Evolutionary conservation across 1,140 invertebrate genomes (phyloP).

Genomic region (Drosophila biarmipes): DNA sequence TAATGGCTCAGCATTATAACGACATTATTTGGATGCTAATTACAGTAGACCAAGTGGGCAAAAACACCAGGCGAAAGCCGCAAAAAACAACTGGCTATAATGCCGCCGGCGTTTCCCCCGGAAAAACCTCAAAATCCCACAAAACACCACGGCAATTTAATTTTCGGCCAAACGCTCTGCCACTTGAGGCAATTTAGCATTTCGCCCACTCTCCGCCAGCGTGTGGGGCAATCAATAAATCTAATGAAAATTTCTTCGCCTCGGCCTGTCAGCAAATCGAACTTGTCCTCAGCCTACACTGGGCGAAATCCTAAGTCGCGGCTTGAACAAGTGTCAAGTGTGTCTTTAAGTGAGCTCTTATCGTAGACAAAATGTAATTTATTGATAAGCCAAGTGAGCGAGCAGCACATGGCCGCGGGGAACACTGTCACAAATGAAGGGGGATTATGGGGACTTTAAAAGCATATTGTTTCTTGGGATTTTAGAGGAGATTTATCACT

Average conservation of each 20-base stretch:
- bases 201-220: background rate
- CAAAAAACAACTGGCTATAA: slow-evolving; percentile 9
- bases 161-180: slow-evolving; percentile 33
- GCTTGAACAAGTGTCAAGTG: slow-evolving; percentile 6
- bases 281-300: slow-evolving; percentile 28
- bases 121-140: background rate
- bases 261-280: slow-evolving; percentile 49
- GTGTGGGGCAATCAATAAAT: slow-evolving; percentile 65
- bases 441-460: background rate
- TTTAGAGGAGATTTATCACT: too few species aligned
- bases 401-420: background rate
- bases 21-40: slow-evolving; percentile 74
- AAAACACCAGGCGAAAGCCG: slow-evolving; percentile 7
- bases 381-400: slow-evolving; percentile 1
- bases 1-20: slow-evolving; percentile 72
- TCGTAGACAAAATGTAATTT: slow-evolving; percentile 15
- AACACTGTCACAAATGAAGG: background rate
- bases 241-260: slow-evolving; percentile 65
- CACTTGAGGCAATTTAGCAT: slow-evolving; percentile 32
- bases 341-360: background rate
- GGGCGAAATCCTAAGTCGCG: slow-evolving; percentile 10
- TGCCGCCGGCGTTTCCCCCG: too few species aligned
- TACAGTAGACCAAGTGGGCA: slow-evolving; percentile 48
- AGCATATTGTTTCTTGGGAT: background rate
- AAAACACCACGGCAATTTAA: slow-evolving; percentile 22